A percentile compares a stretch with the other conserved stretches of the same genome.
Conservation (phyloP, 2,797 vertebrate species). For the Enteromius thamalakanensis region DNA sequence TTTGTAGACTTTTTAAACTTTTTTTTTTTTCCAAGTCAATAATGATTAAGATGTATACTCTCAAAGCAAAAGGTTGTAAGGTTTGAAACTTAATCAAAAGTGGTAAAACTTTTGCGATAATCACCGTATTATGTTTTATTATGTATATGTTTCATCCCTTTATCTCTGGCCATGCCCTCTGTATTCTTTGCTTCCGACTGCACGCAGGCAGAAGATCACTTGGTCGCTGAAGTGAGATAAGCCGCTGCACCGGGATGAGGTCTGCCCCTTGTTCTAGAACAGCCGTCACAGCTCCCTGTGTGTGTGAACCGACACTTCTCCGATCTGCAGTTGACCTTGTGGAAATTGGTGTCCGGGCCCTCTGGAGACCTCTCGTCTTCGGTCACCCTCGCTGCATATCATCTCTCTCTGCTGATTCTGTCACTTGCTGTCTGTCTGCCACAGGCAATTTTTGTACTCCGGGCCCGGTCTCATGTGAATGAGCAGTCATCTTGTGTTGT, state of each 20-base stretch:
- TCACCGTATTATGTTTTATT: neutral
- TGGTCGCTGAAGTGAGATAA: constrained; percentile 52
- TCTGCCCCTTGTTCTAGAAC: constrained; percentile 62
- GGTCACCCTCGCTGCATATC: constrained; percentile 68
- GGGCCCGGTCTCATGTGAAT: constrained; percentile 45
- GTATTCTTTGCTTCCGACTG: neutral
- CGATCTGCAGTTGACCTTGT: constrained; percentile 76
- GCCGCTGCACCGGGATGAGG: constrained; percentile 59
- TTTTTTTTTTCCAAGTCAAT: constrained; percentile 36
- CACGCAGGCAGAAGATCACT: constrained; percentile 34
- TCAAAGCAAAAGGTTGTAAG: constrained; percentile 57
- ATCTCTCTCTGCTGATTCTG: constrained; percentile 64
- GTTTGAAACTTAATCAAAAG: constrained; percentile 37
- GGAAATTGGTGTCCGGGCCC: constrained; percentile 74
- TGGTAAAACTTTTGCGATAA: neutral
- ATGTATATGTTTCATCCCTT: neutral
- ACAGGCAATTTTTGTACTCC: constrained; percentile 58
- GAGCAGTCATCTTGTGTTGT: constrained; percentile 45
- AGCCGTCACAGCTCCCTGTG: constrained; percentile 53
- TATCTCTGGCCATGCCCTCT: neutral
- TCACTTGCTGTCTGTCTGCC: constrained; percentile 62
- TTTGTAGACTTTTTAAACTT: neutral
- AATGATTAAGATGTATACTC: constrained; percentile 32
- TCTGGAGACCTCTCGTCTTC: constrained; percentile 55
- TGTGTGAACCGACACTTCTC: constrained; percentile 65